Evolutionary conservation across 2,797 vertebrate species (phyloP), one percentile per base, ranked within the genome.

Genomic region (Gallinago nigripennis): DNA sequence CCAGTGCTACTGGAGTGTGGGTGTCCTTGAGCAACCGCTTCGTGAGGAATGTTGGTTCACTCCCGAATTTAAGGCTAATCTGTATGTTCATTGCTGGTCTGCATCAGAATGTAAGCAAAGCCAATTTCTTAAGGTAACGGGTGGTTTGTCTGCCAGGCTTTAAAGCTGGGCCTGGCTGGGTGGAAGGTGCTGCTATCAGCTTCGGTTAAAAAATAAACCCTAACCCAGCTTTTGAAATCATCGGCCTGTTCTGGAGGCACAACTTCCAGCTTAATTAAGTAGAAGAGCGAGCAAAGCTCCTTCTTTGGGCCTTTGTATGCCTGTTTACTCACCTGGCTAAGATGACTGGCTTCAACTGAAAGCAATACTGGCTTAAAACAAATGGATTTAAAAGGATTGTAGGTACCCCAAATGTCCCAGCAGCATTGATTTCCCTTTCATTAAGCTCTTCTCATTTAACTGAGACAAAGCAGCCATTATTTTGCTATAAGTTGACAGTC

Each of bases 11-110:
- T 66, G 57, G 61, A 89, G 70, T 39, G 5, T 60, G 63, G 51
- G 18, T 94, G 82, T 75, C 86, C 82, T 94, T 94, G 80, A 66
- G 65, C 72, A 86, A 19, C 80, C 64, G 53, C 58, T 93, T 73
- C 4, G 1, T 15, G 39, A 54, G 33, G 50, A 64, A 16, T 24
- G 65, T 60, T 64, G 41, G 2, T 51, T 79, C 20, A 72, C 37
- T 70, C 37, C 37, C 8, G 16, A 1, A 41, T 21, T 41, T 70
- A 65, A 82, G 86, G 46, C 35, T 76, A 20, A 51, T 82, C 23
- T 43, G 7, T 5, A 0, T 77, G 43, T 68, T 86, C 41, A 16
- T 88, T 11, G 2, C 25, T 4, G 4, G 12, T 50, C 72, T 66
- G 56, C 56, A 16, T 24, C 70, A 66, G 60, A 69, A 45, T 0